phyloP scores from a whole-genome alignment of 2,797 vertebrate genomes.

The Characodon lateralis region DNA sequence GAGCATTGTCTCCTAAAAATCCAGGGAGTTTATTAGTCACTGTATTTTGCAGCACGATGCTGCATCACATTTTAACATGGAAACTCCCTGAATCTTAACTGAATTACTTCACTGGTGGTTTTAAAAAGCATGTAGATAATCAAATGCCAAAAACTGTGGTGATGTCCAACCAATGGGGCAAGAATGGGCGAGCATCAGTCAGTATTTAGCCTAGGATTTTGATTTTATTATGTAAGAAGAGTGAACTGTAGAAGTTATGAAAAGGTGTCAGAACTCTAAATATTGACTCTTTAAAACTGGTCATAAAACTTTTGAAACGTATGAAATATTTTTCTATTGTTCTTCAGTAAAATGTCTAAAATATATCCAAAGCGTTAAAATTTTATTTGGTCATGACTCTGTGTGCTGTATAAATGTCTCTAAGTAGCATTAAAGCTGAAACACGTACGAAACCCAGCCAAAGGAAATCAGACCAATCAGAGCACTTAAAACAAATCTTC shows the following conservation, averaged over 20 bases:
- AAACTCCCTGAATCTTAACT: neutral
- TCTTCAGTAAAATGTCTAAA: neutral
- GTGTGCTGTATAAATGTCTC: neutral
- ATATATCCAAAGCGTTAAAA: neutral
- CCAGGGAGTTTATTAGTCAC: no score
- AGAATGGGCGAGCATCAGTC: no score
- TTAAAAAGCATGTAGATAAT: neutral
- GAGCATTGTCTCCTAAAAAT: no score
- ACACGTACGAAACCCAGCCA: neutral
- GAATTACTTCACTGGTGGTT: neutral
- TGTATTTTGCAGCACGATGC: no score
- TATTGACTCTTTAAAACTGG: neutral
- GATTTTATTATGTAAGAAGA: neutral
- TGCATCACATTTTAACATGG: neutral
- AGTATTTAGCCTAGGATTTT: no score
- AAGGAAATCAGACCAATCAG: slow-evolving; percentile 28
- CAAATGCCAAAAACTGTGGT: no score
- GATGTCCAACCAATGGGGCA: no score
- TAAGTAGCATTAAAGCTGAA: neutral
- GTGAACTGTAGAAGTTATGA: neutral
- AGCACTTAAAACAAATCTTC: slow-evolving; percentile 4
- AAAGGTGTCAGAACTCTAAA: neutral
- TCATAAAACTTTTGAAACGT: neutral
- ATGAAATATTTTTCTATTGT: neutral
- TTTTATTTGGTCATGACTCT: neutral